Evolutionary conservation across 2,797 vertebrate species (phyloP), one percentile per base, ranked within the genome.

Genomic region (Vipera ursinii): DNA sequence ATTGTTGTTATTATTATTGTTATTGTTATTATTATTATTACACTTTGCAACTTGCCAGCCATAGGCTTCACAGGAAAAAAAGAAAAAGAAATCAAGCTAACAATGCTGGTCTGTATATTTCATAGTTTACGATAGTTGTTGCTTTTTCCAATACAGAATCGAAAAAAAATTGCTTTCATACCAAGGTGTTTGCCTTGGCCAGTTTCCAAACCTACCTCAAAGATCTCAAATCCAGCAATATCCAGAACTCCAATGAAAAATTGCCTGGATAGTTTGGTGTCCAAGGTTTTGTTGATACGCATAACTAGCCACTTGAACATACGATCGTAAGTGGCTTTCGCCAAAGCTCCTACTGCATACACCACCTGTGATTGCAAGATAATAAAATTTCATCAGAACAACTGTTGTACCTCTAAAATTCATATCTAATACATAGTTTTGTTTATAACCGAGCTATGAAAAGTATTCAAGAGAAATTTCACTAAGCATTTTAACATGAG

Each of bases 181-280:
- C 17, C 9, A 55, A 61, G 48, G 24, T 44, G 5, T 2, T 13
- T 22, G 51, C 60, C 24, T 32, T 55, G 38, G 51, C 17, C 48
- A 57, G 1, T n/a, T 63, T 88, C 56, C 32, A 91, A 56, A 93
- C 97, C 97, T 96, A 99, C 99, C 0, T 99, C 98, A 95, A 99
- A 99, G 96, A 99, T 99, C 97, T 99, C 99, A 82, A 99, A 99
- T 88, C 99, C 99, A 28, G 99, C 99, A 0, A 99, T 99, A 97
- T 99, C 99, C 97, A 99, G 97, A 56, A 99, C 99, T 82, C 99
- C 99, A 0, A 99, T 99, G 97, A 99, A 99, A 98, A 98, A 99
- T 97, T 99, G 99, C 38, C 99, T 98, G 92, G 99, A 97, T 94
- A 99, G 97, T 65, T 97, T 98, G 59, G 99, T 99, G 97, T 99